phyloP scores from a whole-genome alignment of 2,888 invertebrate species.

The Polydrusus tereticollis region DNA sequence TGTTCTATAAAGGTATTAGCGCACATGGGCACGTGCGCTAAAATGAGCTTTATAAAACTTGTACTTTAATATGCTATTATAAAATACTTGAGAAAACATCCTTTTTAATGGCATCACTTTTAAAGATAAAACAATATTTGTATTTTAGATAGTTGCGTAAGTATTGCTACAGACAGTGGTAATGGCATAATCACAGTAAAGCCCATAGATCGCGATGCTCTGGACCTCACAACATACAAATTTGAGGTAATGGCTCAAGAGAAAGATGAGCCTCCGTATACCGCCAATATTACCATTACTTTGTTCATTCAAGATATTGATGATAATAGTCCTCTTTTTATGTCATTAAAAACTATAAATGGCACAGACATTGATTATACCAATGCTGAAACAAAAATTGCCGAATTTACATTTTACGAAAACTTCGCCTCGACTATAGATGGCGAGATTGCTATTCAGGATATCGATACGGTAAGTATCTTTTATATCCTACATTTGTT shows the following conservation, averaged over 20 bases:
- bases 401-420: slow-evolving; percentile 66
- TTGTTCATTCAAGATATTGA: slow-evolving; percentile 72
- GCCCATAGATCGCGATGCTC: slow-evolving; percentile 64
- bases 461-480: slow-evolving; percentile 63
- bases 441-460: slow-evolving; percentile 67
- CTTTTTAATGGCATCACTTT: too few species aligned
- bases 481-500: slow-evolving; percentile 7
- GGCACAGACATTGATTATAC: slow-evolving; percentile 12
- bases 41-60: too few species aligned
- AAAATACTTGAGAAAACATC: too few species aligned
- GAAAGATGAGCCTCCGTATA: slow-evolving; percentile 52
- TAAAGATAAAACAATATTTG: too few species aligned
- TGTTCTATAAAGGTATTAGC: too few species aligned
- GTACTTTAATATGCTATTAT: too few species aligned
- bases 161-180: slow-evolving; percentile 57
- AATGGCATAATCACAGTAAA: slow-evolving; percentile 56
- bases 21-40: too few species aligned
- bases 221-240: slow-evolving; percentile 53
- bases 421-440: slow-evolving; percentile 70
- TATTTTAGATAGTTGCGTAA: slow-evolving; percentile 53
- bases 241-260: slow-evolving; percentile 63
- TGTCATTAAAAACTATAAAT: slow-evolving; percentile 17
- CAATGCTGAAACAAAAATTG: slow-evolving; percentile 27
- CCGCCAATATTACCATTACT: slow-evolving; percentile 52
- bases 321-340: slow-evolving; percentile 72